Evolutionary conservation across 92 coral and sea anemone species (phyloP), one percentile per base, ranked within the genome.

Genomic region (Scolanthus callimorphus): DNA sequence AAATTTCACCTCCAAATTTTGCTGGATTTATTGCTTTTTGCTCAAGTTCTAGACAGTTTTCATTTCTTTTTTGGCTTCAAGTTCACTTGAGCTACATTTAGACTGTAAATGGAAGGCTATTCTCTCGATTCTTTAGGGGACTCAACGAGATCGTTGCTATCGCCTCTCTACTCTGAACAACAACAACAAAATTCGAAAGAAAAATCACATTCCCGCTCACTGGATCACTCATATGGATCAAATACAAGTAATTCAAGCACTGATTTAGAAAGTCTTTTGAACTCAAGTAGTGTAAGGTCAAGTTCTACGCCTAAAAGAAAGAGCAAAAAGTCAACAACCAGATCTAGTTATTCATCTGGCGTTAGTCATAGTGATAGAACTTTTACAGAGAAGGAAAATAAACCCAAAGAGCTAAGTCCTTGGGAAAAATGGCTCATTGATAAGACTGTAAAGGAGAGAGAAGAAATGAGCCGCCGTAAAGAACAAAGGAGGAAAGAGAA

Each of bases 341-440:
- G 52, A 9, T 6, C 6, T 34, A 34, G 41, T 34, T 34, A 34
- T 15, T 34, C 6, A 6, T 34, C 41, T 34, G 41, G 15, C 54
- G 4, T 48, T 51, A 57, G 57, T 30, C 11, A 34, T n/a, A 28
- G 20, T 26, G 27, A 11, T 6, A 55, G 19, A 21, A 73, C 52
- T 23, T 21, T 39, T 39, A 26, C 20, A 29, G 65, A 29, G 8
- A 25, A 41, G 41, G 83, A 72, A 13, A 57, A 66, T 39, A 70
- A 24, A 2, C n/a, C n/a, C n/a, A 47, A 31, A 0, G 59, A 65
- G 41, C 74, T 76, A 21, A 70, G 81, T 22, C 95, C 99, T 6
- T 94, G 99, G 99, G 99, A 94, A 59, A 69, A 76, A 25, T 94
- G 99, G 99, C 67, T 94, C 19, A 47, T 94, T 1, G 65, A 41